Evolutionary conservation across 2,888 invertebrate species (phyloP), one percentile per base, ranked within the genome.

Genomic region (Aricia artaxerxes): DNA sequence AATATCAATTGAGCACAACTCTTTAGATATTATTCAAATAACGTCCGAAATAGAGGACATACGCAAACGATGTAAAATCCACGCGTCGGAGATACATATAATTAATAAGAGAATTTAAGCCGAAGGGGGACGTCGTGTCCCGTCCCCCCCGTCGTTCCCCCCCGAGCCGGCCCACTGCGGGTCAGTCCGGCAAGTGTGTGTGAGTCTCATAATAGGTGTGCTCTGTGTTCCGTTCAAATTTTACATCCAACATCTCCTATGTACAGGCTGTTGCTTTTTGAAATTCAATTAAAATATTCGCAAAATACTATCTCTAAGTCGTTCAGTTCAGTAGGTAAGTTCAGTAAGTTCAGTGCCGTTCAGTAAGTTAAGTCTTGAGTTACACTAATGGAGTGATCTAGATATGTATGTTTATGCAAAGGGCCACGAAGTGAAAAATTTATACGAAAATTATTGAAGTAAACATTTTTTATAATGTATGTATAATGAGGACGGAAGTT

Each of bases 61-160:
- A 69, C 69, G 69, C 69, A 69, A 13, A 89, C 57, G 57, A 57
- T 16, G 57, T 16, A 57, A 57, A 57, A 57, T 57, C 57, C 57
- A 57, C 87, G 90, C 88, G 88, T 88, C 89, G 90, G 90, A 91
- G 91, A 92, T 91, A 92, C 92, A 92, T 91, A 92, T 92, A 57
- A 92, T 92, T 93, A 93, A 92, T 93, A 92, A 90, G 91, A 89
- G 90, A 92, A 92, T 93, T 92, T 92, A 91, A 92, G 92, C 91
- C 88, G 87, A 90, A 83, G 88, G 87, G 90, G 83, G 88, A 89
- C 88, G 89, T 90, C 89, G 90, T 90, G 91, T 91, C 92, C 57
- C 16, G 0, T 4, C 1, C 16, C 57, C 57, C 57, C 13, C 53
- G 91, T 92, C 90, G 90, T 88, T 87, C 88, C 87, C 0, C 85